Evolutionary conservation across 1,140 invertebrate species (phyloP), one percentile per base, ranked within the genome.

Genomic region (Brachionus asplanchnoidis): DNA sequence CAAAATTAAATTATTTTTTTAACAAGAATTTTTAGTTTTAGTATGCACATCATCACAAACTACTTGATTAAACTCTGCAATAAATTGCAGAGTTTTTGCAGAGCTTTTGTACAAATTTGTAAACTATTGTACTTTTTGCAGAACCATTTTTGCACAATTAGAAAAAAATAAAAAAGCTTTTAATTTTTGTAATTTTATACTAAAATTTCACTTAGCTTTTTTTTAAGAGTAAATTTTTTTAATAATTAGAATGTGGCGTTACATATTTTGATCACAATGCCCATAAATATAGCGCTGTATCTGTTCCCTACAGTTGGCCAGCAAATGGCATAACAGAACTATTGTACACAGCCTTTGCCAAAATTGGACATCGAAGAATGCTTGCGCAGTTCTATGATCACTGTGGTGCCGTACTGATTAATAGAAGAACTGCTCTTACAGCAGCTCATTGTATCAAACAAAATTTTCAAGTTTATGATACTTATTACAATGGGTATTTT

Each of bases 251-350:
- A 44, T 82, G 79, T 68, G 79, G 79, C 1, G 56, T 82, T 11
- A 82, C 32, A n/a, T 60, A 60, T 60, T 82, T 42, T 60, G 36
- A 82, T 32, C 17, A 60, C 36, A 82, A 60, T 42, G 50, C 50
- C 4, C 23, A 36, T 26, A 32, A 82, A 82, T 23, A n/a, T 8
- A 26, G 50, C 12, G 11, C 32, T 14, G 28, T 17, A 68, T 40
- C 79, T 17, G 56, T 68, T n/a, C 53, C 53, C 0, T 68, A 82
- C n/a, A 82, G 79, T 82, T 82, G 79, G 79, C 79, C 79, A 20
- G 79, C 79, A 28, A 17, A 17, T 7, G 79, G 46, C 11, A 40
- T 82, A 4, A n/a, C 28, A 17, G 79, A 82, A 44, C 1, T 28
- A 3, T 28, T 17, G 8, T 82, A 60, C 23, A 65, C 53, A 9